Conservation (phyloP, 2,888 invertebrate genomes). For the Acronicta leporina region DNA sequence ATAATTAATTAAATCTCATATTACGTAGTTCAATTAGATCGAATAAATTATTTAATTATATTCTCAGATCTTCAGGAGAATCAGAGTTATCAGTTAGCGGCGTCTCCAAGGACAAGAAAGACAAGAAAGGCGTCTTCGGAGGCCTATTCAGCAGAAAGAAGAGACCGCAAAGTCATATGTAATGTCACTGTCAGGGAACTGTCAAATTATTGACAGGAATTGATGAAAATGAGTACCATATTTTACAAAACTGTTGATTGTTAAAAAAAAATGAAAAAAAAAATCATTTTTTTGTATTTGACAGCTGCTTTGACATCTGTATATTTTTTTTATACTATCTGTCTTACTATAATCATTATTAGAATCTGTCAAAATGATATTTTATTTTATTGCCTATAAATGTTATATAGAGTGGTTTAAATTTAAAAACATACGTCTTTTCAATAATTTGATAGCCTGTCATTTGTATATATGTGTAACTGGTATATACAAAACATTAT, state of each 20-base stretch:
- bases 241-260: no score
- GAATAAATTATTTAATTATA: background rate
- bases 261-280: background rate
- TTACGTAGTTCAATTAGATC: no score
- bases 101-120: conserved; percentile 86
- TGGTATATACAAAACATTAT: conserved; percentile 32
- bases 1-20: no score
- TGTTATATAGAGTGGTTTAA: no score
- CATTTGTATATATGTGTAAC: conserved; percentile 40
- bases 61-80: conserved; percentile 81
- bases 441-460: conserved; percentile 23
- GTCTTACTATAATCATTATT: no score
- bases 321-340: no score
- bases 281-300: background rate
- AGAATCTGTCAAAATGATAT: conserved; percentile 28
- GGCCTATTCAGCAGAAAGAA: conserved; percentile 90
- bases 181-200: conserved; percentile 43
- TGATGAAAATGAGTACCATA: background rate
- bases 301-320: conserved; percentile 19
- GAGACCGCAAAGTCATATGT: conserved; percentile 89
- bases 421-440: background rate
- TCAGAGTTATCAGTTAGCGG: conserved; percentile 84
- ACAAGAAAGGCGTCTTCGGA: conserved; percentile 90
- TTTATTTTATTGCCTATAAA: no score
- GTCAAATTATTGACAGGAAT: conserved; percentile 31